Conservation (phyloP, 2,113 vertebrate genomes). For the Plestiodon gilberti region DNA sequence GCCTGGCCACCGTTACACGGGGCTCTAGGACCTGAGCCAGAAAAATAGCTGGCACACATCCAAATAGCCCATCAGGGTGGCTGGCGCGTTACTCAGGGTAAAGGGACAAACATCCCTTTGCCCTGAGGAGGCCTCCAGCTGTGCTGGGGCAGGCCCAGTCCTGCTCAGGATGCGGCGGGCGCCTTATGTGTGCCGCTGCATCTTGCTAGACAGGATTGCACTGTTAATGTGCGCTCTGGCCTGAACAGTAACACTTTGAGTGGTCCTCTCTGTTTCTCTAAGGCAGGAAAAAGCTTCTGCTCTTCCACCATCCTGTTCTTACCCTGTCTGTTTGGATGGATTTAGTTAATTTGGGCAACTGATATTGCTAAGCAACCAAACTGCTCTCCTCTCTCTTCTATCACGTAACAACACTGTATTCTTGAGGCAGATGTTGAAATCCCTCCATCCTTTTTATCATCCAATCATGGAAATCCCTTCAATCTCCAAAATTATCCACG, state of each 20-base stretch:
- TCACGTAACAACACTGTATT: background rate
- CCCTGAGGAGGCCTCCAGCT: too few relatives aligned
- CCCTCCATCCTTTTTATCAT: background rate
- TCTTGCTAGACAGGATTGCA: background rate
- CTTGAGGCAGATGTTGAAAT: slow-evolving; percentile 30
- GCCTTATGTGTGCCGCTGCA: too few relatives aligned
- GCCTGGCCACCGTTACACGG: too few relatives aligned
- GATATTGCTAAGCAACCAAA: slow-evolving; percentile 38
- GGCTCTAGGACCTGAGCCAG: too few relatives aligned
- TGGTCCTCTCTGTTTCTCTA: background rate
- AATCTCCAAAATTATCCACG: background rate
- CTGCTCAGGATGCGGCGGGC: too few relatives aligned
- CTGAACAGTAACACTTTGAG: background rate
- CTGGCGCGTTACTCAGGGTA: too few relatives aligned
- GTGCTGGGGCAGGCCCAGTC: too few relatives aligned
- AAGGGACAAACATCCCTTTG: too few relatives aligned
- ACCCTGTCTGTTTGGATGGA: slow-evolving; percentile 9
- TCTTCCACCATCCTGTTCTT: slow-evolving; percentile 2
- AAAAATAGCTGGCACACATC: too few relatives aligned
- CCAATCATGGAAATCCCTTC: background rate
- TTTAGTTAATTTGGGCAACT: slow-evolving; percentile 35
- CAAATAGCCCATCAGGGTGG: too few relatives aligned
- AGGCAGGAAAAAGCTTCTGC: background rate
- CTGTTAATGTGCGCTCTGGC: background rate
- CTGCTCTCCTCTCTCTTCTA: slow-evolving; percentile 4